These are phyloP conservation scores for Synanthedon andrenaeformis DNA, from an alignment of 2,888 invertebrate species.

Conservation along the genomic window DNA sequence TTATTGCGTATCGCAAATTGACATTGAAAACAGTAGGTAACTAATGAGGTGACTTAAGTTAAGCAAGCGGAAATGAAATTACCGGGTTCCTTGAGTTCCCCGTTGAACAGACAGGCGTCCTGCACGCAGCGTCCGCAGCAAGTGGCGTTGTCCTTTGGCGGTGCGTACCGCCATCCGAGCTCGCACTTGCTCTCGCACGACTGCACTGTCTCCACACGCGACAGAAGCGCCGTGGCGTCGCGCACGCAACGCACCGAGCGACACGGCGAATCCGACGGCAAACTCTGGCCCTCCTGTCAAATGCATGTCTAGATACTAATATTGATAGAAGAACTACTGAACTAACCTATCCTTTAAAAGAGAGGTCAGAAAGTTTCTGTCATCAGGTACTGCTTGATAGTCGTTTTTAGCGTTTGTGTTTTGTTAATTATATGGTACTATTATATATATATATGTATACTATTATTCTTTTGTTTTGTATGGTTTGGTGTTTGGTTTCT, in stretches of 20 bases:
- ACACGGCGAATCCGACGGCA: conserved; percentile 68
- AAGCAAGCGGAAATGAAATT: not conserved
- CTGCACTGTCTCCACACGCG: conserved; percentile 43
- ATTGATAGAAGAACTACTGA: not conserved
- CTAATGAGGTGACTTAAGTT: no score
- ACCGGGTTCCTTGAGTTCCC: conserved; percentile 59
- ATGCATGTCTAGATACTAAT: not conserved
- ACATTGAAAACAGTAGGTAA: no score
- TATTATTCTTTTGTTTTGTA: no score
- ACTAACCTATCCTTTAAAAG: no score
- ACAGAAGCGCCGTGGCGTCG: conserved; percentile 41
- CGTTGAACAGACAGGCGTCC: conserved; percentile 66
- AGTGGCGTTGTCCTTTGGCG: conserved; percentile 25
- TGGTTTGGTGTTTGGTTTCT: no score
- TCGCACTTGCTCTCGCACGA: conserved; percentile 54
- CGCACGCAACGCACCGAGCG: conserved; percentile 59
- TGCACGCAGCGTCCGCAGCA: conserved; percentile 78
- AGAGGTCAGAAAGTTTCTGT: no score
- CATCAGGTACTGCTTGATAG: no score
- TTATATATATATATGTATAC: no score
- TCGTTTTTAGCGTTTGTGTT: no score
- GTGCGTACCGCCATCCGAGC: conserved; percentile 70
- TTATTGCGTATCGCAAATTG: no score
- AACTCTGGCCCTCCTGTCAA: conserved; percentile 54
- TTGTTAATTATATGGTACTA: no score